A percentile compares a stretch with the other conserved stretches of the same genome.
Conservation (phyloP, 23 tunicate genomes). For the Phallusia fumigata region DNA sequence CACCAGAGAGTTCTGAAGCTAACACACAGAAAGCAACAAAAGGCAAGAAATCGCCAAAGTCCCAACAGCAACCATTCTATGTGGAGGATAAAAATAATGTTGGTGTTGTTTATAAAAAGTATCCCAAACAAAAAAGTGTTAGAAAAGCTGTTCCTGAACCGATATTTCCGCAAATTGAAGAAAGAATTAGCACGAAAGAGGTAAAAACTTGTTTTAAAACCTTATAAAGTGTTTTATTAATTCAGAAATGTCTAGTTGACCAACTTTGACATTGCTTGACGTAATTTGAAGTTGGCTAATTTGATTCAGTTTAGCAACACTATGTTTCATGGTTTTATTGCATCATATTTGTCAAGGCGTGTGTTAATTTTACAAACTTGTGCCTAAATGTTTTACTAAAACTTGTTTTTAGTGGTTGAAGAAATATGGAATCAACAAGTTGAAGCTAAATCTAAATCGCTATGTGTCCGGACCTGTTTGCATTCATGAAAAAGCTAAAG, state of each 20-base stretch:
- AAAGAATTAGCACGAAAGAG: conserved; percentile 68
- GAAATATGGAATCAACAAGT: conserved; percentile 71
- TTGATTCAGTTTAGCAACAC: no score
- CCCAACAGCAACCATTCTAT: conserved; percentile 49
- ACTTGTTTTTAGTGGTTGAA: conserved; percentile 77
- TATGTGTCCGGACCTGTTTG: conserved; percentile 82
- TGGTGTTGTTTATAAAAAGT: conserved; percentile 58
- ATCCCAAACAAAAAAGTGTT: conserved; percentile 76
- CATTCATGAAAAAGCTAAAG: conserved; percentile 68
- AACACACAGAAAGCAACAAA: not conserved
- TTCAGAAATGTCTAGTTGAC: no score
- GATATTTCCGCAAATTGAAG: conserved; percentile 78
- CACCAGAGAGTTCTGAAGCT: not conserved
- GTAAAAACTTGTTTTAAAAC: conserved; percentile 1
- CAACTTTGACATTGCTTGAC: no score
- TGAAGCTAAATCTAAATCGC: conserved; percentile 67
- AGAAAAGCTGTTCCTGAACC: conserved; percentile 88
- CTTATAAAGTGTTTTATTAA: not conserved
- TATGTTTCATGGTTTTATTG: no score
- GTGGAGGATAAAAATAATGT: conserved; percentile 64
- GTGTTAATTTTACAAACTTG: no score
- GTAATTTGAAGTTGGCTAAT: no score
- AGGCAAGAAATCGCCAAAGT: conserved; percentile 8
- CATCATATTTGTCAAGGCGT: no score
- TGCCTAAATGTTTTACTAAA: no score